Evolutionary conservation across 2,797 vertebrate genomes (phyloP).

Genomic region (Okamejei kenojei): DNA sequence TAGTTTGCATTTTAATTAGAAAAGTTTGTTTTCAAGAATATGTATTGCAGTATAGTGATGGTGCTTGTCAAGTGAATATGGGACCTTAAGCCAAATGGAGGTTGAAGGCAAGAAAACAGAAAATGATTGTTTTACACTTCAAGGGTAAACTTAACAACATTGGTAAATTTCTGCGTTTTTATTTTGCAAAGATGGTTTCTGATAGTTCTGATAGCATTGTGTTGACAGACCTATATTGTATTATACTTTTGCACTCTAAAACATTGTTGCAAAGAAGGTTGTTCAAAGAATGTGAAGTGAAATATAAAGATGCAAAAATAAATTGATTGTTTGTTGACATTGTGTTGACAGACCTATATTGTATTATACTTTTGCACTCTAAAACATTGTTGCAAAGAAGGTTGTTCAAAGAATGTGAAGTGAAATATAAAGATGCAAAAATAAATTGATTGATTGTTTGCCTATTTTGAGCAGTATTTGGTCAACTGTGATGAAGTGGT

Average conservation of each 20-base stretch:
- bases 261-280: background rate
- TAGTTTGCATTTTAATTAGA: background rate
- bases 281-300: background rate
- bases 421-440: background rate
- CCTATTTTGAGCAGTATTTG: constrained; percentile 66
- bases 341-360: background rate
- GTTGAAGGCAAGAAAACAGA: background rate
- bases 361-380: background rate
- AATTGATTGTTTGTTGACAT: constrained; percentile 37
- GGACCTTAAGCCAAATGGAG: background rate
- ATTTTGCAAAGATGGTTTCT: background rate
- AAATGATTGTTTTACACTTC: background rate
- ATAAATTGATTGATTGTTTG: constrained; percentile 37
- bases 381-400: background rate
- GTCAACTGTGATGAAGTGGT: constrained; percentile 85
- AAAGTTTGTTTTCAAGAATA: background rate
- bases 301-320: background rate
- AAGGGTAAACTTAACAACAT: background rate
- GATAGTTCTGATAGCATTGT: background rate
- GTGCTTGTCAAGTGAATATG: background rate
- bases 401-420: background rate
- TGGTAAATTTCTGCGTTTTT: background rate
- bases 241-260: background rate
- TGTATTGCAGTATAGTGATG: background rate
- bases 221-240: background rate